Base-by-base conservation (phyloP, 2,113 vertebrate genomes). In the Hemiprocne comata region DNA sequence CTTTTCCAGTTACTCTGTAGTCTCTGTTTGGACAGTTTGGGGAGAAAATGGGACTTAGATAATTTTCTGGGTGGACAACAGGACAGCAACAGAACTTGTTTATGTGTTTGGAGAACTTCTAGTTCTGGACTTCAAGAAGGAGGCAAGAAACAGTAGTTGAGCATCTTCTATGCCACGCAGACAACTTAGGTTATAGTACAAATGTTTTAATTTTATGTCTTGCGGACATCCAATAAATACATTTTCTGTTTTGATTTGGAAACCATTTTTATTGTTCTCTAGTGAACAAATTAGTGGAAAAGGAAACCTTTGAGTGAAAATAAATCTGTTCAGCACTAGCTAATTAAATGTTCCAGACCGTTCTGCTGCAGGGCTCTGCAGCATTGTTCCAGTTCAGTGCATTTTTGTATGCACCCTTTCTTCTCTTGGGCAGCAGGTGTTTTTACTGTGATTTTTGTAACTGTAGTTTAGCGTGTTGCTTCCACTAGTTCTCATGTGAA, bases 281-380 rank as follows among this genome's bases (percentile, higher is more conserved):
- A 4, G 3, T 77, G 20, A 46, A 86, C 17, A 91, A 70, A 85
- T 81, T 17, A 77, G 26, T 72, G 3, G 6, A 75, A 94, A 85
- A 87, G 46, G 66, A 89, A 81, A 71, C 38, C 19, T 74, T 61
- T 54, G 73, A 85, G 75, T 94, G 87, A 86, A 92, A 95, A 87
- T 70, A 75, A 72, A 73, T 79, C 50, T 0, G 4, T 74, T 75
- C 36, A 61, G 81, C 82, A 93, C 57, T 36, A 91, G 76, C 91
- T 94, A 91, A 94, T 96, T 91, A 85, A 82, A 84, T 96, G 83
- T 87, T 94, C 70, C 89, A 92, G 87, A 71, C 61, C 61, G 10
- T 95, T 94, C 65, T 89, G 93, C 96, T 94, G 79, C 66, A 93
- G 87, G 94, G 83, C 91, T 94, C 46, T 79, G 61, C 4, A 0